phyloP scores from a whole-genome alignment of 2,113 vertebrate genomes.

The Excalfactoria chinensis region DNA sequence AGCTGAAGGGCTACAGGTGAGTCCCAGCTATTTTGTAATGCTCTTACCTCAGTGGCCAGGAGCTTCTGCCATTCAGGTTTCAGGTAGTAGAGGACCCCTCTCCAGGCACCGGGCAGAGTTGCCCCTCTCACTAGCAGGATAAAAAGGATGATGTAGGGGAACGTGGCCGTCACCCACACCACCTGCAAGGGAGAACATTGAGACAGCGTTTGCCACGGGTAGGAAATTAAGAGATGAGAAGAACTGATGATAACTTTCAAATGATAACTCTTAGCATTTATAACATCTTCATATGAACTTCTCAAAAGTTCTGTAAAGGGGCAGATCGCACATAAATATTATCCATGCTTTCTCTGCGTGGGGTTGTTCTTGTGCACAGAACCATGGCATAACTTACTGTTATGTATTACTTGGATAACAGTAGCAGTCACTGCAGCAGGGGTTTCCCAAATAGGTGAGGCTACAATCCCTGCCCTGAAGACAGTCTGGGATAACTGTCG shows the following conservation, averaged over 20 bases:
- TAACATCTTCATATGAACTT: background rate
- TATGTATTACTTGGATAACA: background rate
- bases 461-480: background rate
- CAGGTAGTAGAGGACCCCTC: constrained; percentile 93
- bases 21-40: background rate
- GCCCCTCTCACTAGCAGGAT: constrained; percentile 91
- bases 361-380: background rate
- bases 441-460: background rate
- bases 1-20: background rate
- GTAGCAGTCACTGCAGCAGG: background rate
- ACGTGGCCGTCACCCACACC: constrained; percentile 98
- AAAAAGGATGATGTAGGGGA: constrained; percentile 92
- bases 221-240: background rate
- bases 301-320: background rate
- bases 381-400: background rate
- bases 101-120: constrained; percentile 96
- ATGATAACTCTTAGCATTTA: background rate
- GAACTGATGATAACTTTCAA: background rate
- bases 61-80: constrained; percentile 95
- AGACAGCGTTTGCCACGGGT: background rate
- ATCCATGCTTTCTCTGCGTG: background rate
- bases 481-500: background rate
- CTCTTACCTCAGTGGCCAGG: constrained; percentile 87
- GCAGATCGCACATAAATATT: background rate
- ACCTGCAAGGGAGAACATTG: constrained; percentile 78